Evolutionary conservation across 2,113 vertebrate genomes (phyloP), one percentile per base, ranked within the genome.

Genomic region (Percina caprodes): DNA sequence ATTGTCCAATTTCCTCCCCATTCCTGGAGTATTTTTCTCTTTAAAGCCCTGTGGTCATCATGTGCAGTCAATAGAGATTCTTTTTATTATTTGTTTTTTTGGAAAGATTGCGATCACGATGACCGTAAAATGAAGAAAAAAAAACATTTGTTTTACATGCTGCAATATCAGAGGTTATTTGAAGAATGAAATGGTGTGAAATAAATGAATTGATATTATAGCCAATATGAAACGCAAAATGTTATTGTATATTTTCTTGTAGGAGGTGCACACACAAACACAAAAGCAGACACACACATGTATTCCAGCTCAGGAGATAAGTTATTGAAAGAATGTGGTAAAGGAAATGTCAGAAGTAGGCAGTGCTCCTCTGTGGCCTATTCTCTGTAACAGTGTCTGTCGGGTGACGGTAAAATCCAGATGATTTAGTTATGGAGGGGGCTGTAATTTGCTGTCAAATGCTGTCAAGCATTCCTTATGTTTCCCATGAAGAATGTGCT

Each of bases 1-100:
- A 86, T 88, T 71, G 77, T 83, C 56, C 82, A 83, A 86, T 87
- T 89, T 89, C 81, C 85, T 77, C 66, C n/a, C 8, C 33, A 24
- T 84, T 87, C 68, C 79, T 81, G 52, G 21, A 60, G 42, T 54
- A 67, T 80, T 72, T 33, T 63, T 83, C 72, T 62, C 67, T 42
- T 77, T 45, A 73, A 78, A 78, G 70, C 81, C 81, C 55, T 19
- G 30, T 45, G 23, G 78, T 59, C 62, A 55, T 69, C n/a, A 69
- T 70, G 62, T 74, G 85, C 48, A 73, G 52, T 74, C 74, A 68
- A 58, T 35, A 69, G 35, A 82, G 76, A 60, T 74, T 76, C 12
- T 77, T 75, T 23, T 23, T 54, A 14, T 15, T 58, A 33, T 58
- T 67, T 21, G 4, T 55, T 42, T 74, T 26, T 63, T 51, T 26